phyloP scores from a whole-genome alignment of 2,888 invertebrate genomes.

The Brenthis ino region DNA sequence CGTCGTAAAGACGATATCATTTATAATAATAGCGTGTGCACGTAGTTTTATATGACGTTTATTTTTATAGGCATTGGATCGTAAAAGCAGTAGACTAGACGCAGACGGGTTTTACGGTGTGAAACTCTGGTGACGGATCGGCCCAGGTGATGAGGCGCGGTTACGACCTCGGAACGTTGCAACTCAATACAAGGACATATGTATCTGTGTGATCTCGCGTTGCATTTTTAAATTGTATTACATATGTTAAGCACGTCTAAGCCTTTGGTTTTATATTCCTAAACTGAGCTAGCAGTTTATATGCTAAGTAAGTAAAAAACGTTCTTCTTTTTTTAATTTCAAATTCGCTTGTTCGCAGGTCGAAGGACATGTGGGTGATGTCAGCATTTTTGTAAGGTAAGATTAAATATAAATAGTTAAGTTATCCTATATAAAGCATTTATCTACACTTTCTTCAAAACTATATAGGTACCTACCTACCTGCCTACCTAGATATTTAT shows the following conservation, averaged over 20 bases:
- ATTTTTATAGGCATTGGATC: slow-evolving; percentile 76
- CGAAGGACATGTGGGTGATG: slow-evolving; percentile 45
- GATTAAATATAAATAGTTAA: slow-evolving; percentile 11
- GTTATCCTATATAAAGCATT: not conserved
- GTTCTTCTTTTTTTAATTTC: slow-evolving; percentile 1
- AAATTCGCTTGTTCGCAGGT: slow-evolving; percentile 58
- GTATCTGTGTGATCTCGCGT: slow-evolving; percentile 1
- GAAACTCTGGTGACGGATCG: slow-evolving; percentile 55
- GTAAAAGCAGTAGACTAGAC: slow-evolving; percentile 77
- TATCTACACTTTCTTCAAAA: not conserved
- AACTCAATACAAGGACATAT: slow-evolving; percentile 22
- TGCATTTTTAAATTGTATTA: slow-evolving; percentile 18
- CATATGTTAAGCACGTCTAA: slow-evolving; percentile 18
- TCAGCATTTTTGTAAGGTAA: slow-evolving; percentile 41
- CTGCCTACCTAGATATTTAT: no score
- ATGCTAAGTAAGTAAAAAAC: not conserved
- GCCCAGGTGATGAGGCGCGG: slow-evolving; percentile 64
- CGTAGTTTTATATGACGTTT: slow-evolving; percentile 63
- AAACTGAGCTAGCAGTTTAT: not conserved
- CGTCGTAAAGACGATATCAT: slow-evolving; percentile 59
- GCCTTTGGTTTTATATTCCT: slow-evolving; percentile 11
- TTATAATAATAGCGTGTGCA: slow-evolving; percentile 59
- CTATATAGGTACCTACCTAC: no score
- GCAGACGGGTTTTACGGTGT: slow-evolving; percentile 75
- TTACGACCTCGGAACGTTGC: slow-evolving; percentile 47